Conservation (phyloP, 2,113 vertebrate genomes). For the Blennius ocellaris region DNA sequence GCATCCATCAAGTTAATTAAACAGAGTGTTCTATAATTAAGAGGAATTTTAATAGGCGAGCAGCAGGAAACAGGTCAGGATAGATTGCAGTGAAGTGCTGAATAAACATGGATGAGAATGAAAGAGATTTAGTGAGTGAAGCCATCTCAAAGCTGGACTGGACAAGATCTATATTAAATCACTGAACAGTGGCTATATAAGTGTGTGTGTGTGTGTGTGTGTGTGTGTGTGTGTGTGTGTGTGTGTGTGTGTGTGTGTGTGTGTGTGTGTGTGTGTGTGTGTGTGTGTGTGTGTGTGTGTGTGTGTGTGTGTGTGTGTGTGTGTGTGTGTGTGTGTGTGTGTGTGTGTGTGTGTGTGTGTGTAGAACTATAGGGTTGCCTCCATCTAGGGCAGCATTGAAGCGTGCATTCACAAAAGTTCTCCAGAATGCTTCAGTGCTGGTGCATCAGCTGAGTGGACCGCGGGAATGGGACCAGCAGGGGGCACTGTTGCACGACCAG, state of each 20-base stretch:
- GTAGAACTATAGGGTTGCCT: too few species aligned
- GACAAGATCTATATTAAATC: constrained; percentile 49
- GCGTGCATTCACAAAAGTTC: not conserved
- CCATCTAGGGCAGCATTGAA: not conserved
- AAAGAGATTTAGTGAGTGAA: constrained; percentile 66
- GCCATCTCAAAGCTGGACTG: constrained; percentile 46
- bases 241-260: too few species aligned
- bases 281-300: not conserved
- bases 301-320: not conserved
- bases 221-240: constrained; percentile 8
- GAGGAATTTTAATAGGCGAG: constrained; percentile 78
- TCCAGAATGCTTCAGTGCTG: not conserved
- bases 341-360: not conserved
- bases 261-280: not conserved
- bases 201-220: not conserved
- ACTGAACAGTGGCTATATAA: constrained; percentile 22
- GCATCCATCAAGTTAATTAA: constrained; percentile 81
- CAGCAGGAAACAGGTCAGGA: constrained; percentile 75
- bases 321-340: not conserved
- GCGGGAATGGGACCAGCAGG: constrained; percentile 64
- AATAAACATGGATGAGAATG: constrained; percentile 73
- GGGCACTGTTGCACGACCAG: constrained; percentile 76
- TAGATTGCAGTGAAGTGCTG: constrained; percentile 72
- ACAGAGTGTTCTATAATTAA: constrained; percentile 80
- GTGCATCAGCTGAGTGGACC: not conserved